Base-by-base conservation (phyloP, 2,888 invertebrate genomes). In the Drosophila cognata region DNA sequence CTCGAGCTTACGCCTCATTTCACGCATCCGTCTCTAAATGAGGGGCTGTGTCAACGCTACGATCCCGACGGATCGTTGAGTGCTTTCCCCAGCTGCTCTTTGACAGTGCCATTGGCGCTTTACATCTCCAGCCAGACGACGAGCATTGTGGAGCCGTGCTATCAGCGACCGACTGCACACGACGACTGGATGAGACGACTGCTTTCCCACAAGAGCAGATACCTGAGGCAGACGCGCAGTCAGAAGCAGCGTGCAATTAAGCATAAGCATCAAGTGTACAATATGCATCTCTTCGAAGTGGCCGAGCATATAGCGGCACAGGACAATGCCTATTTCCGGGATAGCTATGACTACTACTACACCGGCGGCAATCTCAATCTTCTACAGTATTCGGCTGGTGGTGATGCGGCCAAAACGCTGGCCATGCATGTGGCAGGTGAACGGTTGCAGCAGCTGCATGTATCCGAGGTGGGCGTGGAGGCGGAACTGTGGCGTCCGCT, bases 281-380 rank as follows among this genome's bases (percentile, higher is more conserved):
- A 77, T 41, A 7, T 0, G 0, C 35, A 60, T 29, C 8, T 85
- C 3, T 89, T 50, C 16, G 74, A 85, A 1, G 29, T 73, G 50
- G 90, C 85, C 2, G 88, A 85, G 56, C 75, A 71, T 2, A 88
- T 85, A 31, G 85, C 77, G 33, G 43, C 31, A 4, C 77, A 79
- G 56, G 86, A 85, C 1, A 82, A 85, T 74, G 61, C 84, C 0
- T 92, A 79, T 52, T 93, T 93, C 57, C 74, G 82, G 16, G 85
- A 88, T 6, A 89, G 89, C 51, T 92, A 92, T 52, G 93, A 93
- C 67, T 93, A 91, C 70, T 93, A 92, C 51, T 93, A 91, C 64
- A 92, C 92, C 0, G 92, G 92, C 3, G 93, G 93, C 11, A 93
- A 91, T 81, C 71, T 93, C 1, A 79, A 79, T 62, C 50, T 79